Conservation (phyloP, 2,113 vertebrate species). For the Phrynosoma platyrhinos region DNA sequence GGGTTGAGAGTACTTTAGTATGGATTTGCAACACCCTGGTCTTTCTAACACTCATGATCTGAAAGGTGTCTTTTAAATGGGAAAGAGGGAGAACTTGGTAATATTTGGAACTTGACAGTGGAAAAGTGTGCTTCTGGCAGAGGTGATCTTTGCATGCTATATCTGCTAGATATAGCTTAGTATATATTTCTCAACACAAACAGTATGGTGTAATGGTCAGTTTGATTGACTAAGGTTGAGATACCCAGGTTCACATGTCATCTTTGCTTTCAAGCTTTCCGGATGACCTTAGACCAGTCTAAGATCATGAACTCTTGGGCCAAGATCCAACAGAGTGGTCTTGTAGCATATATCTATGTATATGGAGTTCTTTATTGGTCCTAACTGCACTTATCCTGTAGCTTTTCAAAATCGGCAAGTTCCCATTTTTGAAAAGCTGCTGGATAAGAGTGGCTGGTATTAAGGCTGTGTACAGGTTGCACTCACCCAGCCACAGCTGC, state of each 20-base stretch:
- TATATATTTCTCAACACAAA: not conserved
- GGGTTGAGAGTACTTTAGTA: not conserved
- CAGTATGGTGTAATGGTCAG: not conserved
- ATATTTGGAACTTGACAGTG: not conserved
- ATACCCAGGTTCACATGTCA: not conserved
- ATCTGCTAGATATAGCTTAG: not conserved
- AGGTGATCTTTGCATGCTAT: not conserved
- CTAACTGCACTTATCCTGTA: no score
- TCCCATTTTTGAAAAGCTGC: no score
- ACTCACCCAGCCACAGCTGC: no score
- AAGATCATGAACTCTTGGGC: no score
- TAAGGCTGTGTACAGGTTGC: no score
- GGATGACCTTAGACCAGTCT: not conserved
- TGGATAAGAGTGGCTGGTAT: no score
- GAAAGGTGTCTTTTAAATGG: not conserved
- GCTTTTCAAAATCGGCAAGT: no score
- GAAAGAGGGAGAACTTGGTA: not conserved
- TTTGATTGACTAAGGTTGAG: not conserved
- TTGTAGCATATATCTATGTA: no score
- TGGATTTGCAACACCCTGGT: no score
- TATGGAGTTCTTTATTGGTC: no score
- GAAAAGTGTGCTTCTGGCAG: not conserved
- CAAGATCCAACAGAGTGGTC: no score
- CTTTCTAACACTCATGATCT: not conserved
- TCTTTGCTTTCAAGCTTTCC: no score